These are phyloP conservation scores for Spatulosminthurus flaviceps DNA, from an alignment of 2,888 invertebrate genomes.

Conservation along the genomic window DNA sequence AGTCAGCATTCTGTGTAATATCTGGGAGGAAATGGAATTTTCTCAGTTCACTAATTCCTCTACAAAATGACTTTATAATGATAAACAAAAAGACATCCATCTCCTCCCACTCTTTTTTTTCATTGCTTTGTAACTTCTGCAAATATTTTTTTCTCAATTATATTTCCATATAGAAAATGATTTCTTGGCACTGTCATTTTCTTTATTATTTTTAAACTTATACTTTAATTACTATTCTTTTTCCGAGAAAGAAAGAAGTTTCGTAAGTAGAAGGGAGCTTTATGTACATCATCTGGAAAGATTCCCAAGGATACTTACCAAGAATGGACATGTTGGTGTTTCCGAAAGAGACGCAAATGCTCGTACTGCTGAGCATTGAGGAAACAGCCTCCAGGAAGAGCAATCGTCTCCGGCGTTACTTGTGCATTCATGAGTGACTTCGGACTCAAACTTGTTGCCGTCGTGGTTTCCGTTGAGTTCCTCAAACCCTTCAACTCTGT, in stretches of 20 bases:
- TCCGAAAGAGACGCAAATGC: constrained; percentile 57
- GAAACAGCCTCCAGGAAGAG: constrained; percentile 60
- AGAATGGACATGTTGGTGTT: constrained; percentile 60
- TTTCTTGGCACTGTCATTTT: no score
- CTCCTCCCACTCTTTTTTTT: no score
- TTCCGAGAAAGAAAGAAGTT: neutral
- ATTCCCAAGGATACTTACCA: constrained; percentile 52
- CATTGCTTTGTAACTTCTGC: no score
- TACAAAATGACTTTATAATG: neutral
- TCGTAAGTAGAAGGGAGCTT: neutral
- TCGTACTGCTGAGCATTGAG: constrained; percentile 55
- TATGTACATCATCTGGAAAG: no score
- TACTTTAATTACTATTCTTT: no score
- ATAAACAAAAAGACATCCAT: no score
- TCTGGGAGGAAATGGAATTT: no score
- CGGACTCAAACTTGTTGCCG: neutral
- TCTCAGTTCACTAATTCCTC: neutral
- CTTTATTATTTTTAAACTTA: no score
- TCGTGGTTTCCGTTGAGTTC: constrained; percentile 18
- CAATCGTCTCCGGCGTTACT: constrained; percentile 52
- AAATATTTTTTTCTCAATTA: no score
- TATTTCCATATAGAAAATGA: no score
- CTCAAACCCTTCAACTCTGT: constrained; percentile 54
- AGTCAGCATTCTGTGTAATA: no score
- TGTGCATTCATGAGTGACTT: constrained; percentile 38